These are phyloP conservation scores for Lasiurus cinereus DNA, from an alignment of 2,113 vertebrate genomes.

Conservation along the genomic window DNA sequence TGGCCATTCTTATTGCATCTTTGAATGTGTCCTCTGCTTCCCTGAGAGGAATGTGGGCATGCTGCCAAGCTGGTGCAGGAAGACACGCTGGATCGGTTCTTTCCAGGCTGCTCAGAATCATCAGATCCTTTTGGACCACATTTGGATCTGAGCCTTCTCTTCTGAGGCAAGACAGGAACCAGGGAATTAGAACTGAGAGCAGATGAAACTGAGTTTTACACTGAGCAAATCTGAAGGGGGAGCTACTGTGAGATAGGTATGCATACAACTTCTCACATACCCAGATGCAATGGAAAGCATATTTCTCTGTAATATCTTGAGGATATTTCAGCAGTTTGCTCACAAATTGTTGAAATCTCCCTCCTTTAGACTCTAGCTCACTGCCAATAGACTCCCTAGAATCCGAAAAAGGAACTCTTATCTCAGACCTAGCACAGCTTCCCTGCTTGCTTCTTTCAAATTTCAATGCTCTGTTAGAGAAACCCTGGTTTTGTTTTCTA, in stretches of 20 bases:
- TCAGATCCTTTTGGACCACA: neutral
- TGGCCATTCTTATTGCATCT: neutral
- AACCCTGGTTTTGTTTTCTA: neutral
- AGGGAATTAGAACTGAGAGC: too few relatives aligned
- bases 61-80: neutral
- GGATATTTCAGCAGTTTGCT: neutral
- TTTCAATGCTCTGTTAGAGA: neutral
- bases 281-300: accelerated
- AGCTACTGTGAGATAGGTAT: neutral
- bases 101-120: neutral
- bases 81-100: neutral
- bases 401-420: neutral
- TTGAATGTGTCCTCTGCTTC: neutral
- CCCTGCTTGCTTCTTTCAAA: neutral
- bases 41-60: neutral
- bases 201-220: neutral
- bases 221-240: neutral
- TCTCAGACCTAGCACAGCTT: neutral
- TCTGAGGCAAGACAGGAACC: neutral
- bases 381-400: neutral
- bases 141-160: neutral
- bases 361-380: neutral
- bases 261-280: neutral
- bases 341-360: neutral
- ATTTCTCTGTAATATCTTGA: neutral